Evolutionary conservation across 2,888 invertebrate species (phyloP), one percentile per base, ranked within the genome.

Genomic region (Drosophila parthenogenetica): DNA sequence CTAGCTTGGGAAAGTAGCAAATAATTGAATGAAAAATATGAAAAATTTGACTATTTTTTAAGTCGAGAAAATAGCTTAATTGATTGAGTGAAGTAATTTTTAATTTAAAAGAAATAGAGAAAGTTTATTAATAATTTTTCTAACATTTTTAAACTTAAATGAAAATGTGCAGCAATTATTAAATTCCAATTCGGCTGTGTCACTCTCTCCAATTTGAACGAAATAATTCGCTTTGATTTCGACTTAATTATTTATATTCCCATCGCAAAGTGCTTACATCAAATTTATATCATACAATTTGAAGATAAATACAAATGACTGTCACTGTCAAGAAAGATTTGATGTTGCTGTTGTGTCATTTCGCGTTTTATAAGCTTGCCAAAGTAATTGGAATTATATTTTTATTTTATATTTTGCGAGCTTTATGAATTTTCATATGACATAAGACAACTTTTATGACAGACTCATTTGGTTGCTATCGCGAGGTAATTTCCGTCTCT

Each of bases 361-460:
- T 35, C 22, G 43, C 35, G 17, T 46, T 46, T 46, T 37, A 57
- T 46, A 57, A 57, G 46, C 46, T 37, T 11, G 37, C 16, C 46
- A 46, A 46, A 37, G 46, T 37, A 57, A 58, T 62, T 48, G 25
- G 40, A 62, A 62, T 55, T 55, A 55, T 54, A 46, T 45, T 37
- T 49, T 13, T 35, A 35, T 45, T 43, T 43, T 35, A 39, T 64
- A 37, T 43, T 43, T 43, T 43, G 29, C 32, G 16, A 39, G 45
- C 17, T 29, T 43, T 51, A 25, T 51, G 50, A 58, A 32, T 59
- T 51, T 64, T 39, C 59, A 45, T 45, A 39, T 59, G 58, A 59
- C 59, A 59, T 45, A 42, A 53, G 48, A 42, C 53, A 65, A 60
- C 46, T 65, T 65, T 65, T 65, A 60, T 65, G 65, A 53, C 65